Percentiles rank a stretch among this genome's conserved stretches.
These are phyloP conservation scores for Pelosia muscerda DNA, from an alignment of 2,888 invertebrate species.

Conservation along the genomic window DNA sequence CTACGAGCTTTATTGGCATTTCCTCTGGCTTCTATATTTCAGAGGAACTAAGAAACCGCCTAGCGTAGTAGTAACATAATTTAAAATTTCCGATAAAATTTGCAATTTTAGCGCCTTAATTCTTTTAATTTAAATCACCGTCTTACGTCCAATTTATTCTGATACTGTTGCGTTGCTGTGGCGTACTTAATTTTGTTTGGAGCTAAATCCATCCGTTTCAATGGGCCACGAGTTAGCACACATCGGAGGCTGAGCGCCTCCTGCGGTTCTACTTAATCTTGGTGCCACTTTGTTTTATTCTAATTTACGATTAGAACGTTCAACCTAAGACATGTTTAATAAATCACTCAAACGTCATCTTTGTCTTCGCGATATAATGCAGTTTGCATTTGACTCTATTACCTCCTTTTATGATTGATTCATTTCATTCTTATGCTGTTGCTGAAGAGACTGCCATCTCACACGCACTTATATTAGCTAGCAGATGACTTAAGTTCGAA, in stretches of 20 bases:
- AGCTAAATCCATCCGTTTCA: conserved; percentile 43
- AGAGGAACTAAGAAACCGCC: conserved; percentile 2
- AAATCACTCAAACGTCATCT: conserved; percentile 11
- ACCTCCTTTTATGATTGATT: neutral
- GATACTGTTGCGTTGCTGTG: conserved; percentile 23
- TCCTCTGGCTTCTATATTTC: neutral
- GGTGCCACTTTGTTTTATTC: conserved; percentile 39
- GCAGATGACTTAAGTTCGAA: neutral
- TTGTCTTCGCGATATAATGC: neutral
- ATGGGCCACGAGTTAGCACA: conserved; percentile 37
- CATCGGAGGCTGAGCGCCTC: conserved; percentile 38
- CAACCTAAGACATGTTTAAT: conserved; percentile 16
- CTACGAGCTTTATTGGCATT: neutral
- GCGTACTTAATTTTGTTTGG: conserved; percentile 44
- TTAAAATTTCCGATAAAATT: conserved; percentile 5
- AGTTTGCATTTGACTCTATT: neutral
- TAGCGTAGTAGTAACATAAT: neutral
- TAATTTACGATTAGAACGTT: conserved; percentile 27
- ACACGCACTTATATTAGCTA: neutral
- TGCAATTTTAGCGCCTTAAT: conserved; percentile 12
- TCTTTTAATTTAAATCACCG: conserved; percentile 39
- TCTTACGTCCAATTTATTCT: conserved; percentile 37
- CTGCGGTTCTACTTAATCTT: conserved; percentile 41
- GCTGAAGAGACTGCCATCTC: neutral
- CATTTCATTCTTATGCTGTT: neutral